Evolutionary conservation across 2,797 vertebrate genomes (phyloP), one percentile per base, ranked within the genome.

Genomic region (Myoxocephalus aenaeus): DNA sequence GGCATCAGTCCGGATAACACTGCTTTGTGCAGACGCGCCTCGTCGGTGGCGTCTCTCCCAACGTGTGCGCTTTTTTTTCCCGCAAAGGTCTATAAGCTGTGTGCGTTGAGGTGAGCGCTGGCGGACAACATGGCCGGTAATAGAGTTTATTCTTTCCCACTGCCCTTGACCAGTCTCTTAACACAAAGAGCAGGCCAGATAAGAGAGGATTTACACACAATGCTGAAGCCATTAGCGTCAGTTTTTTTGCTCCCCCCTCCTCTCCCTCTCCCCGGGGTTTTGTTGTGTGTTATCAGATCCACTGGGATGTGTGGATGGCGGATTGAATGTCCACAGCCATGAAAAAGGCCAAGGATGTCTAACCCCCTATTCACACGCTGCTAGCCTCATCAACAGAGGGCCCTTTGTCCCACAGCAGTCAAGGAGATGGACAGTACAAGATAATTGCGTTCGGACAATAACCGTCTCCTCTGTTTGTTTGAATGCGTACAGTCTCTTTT

Each of bases 151-250:
- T 90, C 89, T 87, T 80, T 85, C 83, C 82, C 79, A 50, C 83
- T 92, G 91, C 91, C 92, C 92, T 94, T 93, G 90, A 93, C 89
- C 89, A 86, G 84, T 89, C 91, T 93, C 90, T 92, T 92, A 92
- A 92, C 90, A 89, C 84, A 84, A 87, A 91, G 90, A 91, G 85
- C 86, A 78, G 89, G 81, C 85, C 85, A 87, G 93, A 94, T 93
- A 94, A 93, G 89, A 86, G 83, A 85, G 90, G 91, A 93, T 94
- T 94, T 93, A 93, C 93, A 93, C 93, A 94, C 93, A 93, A 94
- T 93, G 84, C 87, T 75, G 77, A 89, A 90, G 89, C 93, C 93
- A 94, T 93, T 94, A 94, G 90, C 78, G 89, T 92, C 89, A 81
- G 77, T 84, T 84, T 86, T 87, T 87, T 77, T 71, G 11, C 10